Evolutionary conservation across 2,888 invertebrate species (phyloP).

Genomic region (Trissoscelio sp.): DNA sequence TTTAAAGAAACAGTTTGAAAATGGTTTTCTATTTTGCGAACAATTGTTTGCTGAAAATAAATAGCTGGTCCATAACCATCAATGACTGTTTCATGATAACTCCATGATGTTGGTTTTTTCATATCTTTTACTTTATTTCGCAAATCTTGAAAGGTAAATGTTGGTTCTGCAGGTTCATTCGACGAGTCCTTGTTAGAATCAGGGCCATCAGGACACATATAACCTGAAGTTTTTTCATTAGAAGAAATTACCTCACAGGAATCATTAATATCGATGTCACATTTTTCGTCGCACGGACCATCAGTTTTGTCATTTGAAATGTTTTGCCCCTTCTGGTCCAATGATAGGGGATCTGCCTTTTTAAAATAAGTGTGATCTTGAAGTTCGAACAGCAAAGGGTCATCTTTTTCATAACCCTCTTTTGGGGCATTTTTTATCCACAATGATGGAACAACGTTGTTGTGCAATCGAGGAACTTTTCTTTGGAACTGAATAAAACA

Average conservation of each 20-base stretch:
- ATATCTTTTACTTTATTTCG: background rate
- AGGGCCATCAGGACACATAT: too few relatives aligned
- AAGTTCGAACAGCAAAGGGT: background rate
- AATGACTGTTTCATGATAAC: background rate
- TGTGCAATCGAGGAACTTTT: background rate
- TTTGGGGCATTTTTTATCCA: background rate
- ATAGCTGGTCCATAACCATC: background rate
- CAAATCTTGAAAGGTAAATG: constrained; percentile 2
- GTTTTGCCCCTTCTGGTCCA: background rate
- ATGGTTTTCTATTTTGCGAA: background rate
- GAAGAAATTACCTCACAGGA: background rate
- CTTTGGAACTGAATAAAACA: too few relatives aligned
- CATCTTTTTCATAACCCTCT: background rate
- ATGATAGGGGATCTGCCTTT: background rate
- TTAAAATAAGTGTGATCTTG: background rate
- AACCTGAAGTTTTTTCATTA: background rate
- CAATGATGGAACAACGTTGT: background rate
- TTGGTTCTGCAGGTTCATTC: background rate
- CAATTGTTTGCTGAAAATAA: constrained; percentile 3
- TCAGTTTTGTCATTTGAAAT: background rate
- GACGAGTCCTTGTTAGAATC: background rate
- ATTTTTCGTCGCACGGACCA: background rate
- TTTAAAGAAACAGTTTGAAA: background rate
- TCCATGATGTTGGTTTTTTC: background rate
- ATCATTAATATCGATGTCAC: background rate